Base-by-base conservation (phyloP, 2,797 vertebrate genomes). In the Liasis olivaceus region DNA sequence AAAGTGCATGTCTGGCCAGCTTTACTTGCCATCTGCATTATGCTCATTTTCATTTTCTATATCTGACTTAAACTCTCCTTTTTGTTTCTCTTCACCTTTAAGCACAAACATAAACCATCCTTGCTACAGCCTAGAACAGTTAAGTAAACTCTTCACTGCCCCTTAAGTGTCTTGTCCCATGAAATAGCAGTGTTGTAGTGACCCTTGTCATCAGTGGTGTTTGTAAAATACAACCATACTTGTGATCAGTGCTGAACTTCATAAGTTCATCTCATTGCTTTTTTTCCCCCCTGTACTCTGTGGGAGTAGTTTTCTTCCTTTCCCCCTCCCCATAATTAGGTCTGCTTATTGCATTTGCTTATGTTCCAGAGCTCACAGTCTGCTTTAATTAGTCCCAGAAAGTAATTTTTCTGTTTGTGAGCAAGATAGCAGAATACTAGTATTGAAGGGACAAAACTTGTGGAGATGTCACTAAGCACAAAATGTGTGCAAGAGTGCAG, bases 71-170 rank as follows among this genome's bases (percentile, higher is more conserved):
- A 99, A 99, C 98, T 99, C 98, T 99, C 98, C 99, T 93, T 93
- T 98, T 98, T 98, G 98, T 96, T 98, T 98, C 96, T 98, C 94
- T 97, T 98, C 99, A 99, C 98, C 98, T 98, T 99, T 99, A 99
- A 99, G 99, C 99, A 99, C 99, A 99, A 99, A 99, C 98, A 99
- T 99, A 99, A 99, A 99, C 98, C 99, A 99, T 99, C 99, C 99
- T 99, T 99, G 99, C 99, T 99, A 99, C 99, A 99, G 99, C 98
- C 99, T 99, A 99, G 99, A 99, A 98, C 99, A 99, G 99, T 99
- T 99, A 99, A 99, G 99, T 99, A 98, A 98, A 98, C 96, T 97
- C 97, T 98, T 98, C 97, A 93, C 97, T 97, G 97, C 97, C 97
- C 93, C 96, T 94, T 98, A 97, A 97, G 94, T 97, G 97, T 98